Conservation (phyloP, 37 sponge, comb jelly and placozoan genomes). For the Beroe ovata region DNA sequence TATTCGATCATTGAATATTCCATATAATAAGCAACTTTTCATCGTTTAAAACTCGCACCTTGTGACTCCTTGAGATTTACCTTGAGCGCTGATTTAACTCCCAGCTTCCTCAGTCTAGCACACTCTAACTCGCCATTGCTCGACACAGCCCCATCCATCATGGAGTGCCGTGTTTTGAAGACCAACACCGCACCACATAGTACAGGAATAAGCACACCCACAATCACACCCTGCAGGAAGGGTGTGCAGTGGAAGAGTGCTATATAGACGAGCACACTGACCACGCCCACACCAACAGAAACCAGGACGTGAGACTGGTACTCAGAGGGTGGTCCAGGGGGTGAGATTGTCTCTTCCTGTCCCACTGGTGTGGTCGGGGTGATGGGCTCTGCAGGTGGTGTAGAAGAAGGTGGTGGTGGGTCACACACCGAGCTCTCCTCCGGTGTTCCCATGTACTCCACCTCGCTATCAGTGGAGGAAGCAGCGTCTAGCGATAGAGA, state of each 20-base stretch:
- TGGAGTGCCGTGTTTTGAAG: neutral
- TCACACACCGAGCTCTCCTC: neutral
- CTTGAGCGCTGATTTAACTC: neutral
- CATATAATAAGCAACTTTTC: too few relatives aligned
- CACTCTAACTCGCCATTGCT: neutral
- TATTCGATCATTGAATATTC: too few relatives aligned
- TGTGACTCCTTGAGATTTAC: neutral
- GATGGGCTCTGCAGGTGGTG: too few relatives aligned
- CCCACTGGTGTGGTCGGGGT: too few relatives aligned
- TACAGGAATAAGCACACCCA: neutral
- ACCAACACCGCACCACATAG: neutral
- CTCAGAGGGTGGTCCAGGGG: neutral
- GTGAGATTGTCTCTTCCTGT: too few relatives aligned
- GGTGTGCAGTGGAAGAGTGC: neutral
- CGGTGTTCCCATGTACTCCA: neutral
- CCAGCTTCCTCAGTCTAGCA: neutral
- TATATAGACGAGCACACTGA: slow-evolving; percentile 17
- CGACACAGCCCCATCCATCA: neutral
- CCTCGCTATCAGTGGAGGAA: neutral
- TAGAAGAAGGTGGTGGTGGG: neutral
- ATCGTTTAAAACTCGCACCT: too few relatives aligned
- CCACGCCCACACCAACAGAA: neutral
- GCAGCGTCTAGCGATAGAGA: neutral
- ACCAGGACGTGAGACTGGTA: neutral
- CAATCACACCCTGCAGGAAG: slow-evolving; percentile 7